Conservation (phyloP, 2,797 vertebrate genomes). For the Pantherophis vulpinus region DNA sequence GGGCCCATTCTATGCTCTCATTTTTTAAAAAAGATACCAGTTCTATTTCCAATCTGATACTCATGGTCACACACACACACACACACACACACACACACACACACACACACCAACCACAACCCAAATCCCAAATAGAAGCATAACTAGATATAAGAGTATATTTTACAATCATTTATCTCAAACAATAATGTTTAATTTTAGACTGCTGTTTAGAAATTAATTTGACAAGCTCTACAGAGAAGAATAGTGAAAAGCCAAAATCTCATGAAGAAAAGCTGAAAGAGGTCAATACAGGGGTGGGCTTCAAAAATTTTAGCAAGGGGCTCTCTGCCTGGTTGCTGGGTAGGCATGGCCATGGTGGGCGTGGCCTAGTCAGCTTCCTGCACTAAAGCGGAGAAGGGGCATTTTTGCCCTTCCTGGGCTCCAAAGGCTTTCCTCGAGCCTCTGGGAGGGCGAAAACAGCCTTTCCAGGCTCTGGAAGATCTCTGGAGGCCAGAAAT, state of each 20-base stretch:
- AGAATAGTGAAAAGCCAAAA: not conserved
- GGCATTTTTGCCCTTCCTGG: too few species aligned
- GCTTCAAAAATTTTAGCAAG: too few species aligned
- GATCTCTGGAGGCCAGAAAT: too few species aligned
- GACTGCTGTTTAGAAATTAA: not conserved
- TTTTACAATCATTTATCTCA: not conserved
- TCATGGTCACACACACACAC: not conserved
- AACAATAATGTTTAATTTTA: not conserved
- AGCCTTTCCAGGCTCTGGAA: too few species aligned
- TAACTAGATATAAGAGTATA: not conserved
- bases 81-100: not conserved
- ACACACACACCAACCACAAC: too few species aligned
- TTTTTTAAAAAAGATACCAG: not conserved
- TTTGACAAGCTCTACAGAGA: not conserved
- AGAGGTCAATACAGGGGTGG: not conserved
- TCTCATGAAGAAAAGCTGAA: not conserved
- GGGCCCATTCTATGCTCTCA: not conserved
- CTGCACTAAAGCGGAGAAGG: too few species aligned
- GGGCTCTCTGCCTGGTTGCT: too few species aligned
- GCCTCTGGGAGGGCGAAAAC: too few species aligned
- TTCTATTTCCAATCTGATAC: not conserved
- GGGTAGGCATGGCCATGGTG: too few species aligned
- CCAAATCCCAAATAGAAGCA: not conserved
- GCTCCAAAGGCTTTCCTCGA: too few species aligned
- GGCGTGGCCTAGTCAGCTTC: too few species aligned